A percentile compares a stretch with the other conserved stretches of the same genome.
These are phyloP conservation scores for Hirtodrosophila alboralis DNA, from an alignment of 2,888 invertebrate species.

Conservation along the genomic window DNA sequence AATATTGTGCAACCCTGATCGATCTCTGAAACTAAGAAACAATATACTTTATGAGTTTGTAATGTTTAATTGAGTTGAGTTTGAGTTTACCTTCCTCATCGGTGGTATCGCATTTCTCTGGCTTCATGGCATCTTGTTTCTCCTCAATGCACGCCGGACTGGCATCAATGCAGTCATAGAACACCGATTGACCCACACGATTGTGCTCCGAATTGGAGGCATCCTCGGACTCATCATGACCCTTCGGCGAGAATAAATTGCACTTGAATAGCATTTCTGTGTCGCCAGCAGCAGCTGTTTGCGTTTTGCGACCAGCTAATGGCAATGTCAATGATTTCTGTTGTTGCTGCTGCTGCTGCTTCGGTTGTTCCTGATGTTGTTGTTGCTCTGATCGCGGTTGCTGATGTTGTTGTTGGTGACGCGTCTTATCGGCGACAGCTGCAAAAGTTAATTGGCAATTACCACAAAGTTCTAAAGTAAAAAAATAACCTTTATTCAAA, in stretches of 20 bases:
- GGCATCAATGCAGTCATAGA: slow-evolving; percentile 84
- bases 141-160: slow-evolving; percentile 85
- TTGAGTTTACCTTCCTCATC: slow-evolving; percentile 88
- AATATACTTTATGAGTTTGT: not conserved
- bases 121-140: slow-evolving; percentile 92
- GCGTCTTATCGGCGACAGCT: slow-evolving; percentile 59
- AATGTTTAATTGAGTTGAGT: not conserved
- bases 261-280: slow-evolving; percentile 61
- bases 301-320: slow-evolving; percentile 65
- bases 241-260: slow-evolving; percentile 68
- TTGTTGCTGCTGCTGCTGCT: slow-evolving; percentile 36
- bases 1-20: slow-evolving; percentile 96
- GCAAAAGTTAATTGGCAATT: slow-evolving; percentile 68
- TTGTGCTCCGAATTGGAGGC: slow-evolving; percentile 80
- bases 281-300: slow-evolving; percentile 52
- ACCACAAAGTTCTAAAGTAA: slow-evolving; percentile 27
- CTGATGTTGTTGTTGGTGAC: slow-evolving; percentile 43
- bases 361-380: slow-evolving; percentile 28
- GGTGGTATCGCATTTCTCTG: slow-evolving; percentile 88
- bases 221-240: slow-evolving; percentile 69
- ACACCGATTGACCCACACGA: slow-evolving; percentile 84
- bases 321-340: slow-evolving; percentile 81
- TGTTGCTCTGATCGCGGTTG: too few species aligned
- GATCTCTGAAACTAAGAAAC: slow-evolving; percentile 89
- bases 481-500: slow-evolving; percentile 37